Percentiles rank a stretch among this genome's conserved stretches.
Evolutionary conservation across 2,888 invertebrate genomes (phyloP).

Genomic region (Sipha maydis): DNA sequence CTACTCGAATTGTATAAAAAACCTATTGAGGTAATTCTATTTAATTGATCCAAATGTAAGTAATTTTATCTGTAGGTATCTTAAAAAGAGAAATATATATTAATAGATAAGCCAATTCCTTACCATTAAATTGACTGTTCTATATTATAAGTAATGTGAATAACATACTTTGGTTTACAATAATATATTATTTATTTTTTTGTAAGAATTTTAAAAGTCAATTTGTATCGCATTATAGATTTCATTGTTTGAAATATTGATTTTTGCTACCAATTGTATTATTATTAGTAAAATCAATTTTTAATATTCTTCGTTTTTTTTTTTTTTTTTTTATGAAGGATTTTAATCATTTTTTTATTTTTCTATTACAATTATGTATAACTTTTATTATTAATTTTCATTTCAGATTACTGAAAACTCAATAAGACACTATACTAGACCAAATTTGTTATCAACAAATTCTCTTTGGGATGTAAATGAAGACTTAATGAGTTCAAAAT

Average conservation of each 20-base stretch:
- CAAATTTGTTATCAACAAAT: no score
- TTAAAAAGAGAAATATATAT: not conserved
- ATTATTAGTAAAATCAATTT: no score
- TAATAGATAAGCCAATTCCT: not conserved
- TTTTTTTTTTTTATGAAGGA: not conserved
- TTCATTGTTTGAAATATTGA: no score
- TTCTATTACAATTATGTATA: not conserved
- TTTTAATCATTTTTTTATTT: no score
- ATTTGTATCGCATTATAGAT: no score
- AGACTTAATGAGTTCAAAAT: not conserved
- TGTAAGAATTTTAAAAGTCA: no score
- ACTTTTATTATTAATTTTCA: constrained; percentile 1
- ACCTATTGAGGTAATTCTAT: constrained; percentile 59
- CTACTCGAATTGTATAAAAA: constrained; percentile 54
- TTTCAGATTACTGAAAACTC: constrained; percentile 51
- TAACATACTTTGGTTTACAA: no score
- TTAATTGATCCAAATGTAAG: not conserved
- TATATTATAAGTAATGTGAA: no score
- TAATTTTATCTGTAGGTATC: not conserved
- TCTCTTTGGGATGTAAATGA: constrained; percentile 61
- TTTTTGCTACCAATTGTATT: no score
- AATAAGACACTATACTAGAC: constrained; percentile 41
- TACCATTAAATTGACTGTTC: no score
- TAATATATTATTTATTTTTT: no score
- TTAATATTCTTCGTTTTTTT: not conserved